These are phyloP conservation scores for Cephalotes varians DNA, from an alignment of 2,888 invertebrate species.

Conservation along the genomic window DNA sequence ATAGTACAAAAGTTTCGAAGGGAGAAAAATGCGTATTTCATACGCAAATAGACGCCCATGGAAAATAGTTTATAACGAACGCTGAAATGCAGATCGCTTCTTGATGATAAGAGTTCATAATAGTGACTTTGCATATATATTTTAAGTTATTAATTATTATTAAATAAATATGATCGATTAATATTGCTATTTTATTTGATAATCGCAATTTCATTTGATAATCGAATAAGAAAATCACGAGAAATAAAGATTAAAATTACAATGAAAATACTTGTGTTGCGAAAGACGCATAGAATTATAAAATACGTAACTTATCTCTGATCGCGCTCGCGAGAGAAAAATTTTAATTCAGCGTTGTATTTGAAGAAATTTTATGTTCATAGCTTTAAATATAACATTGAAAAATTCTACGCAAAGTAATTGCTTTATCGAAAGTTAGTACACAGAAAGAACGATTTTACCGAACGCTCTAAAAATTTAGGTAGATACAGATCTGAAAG, in stretches of 20 bases:
- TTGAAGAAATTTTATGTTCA: neutral
- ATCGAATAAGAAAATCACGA: neutral
- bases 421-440: conserved; percentile 15
- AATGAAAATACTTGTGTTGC: neutral
- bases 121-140: neutral
- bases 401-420: neutral
- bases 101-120: neutral
- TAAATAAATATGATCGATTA: neutral
- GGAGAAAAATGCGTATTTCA: neutral
- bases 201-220: neutral
- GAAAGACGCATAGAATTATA: neutral
- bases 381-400: neutral
- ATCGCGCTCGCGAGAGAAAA: neutral
- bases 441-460: no score
- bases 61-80: neutral
- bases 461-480: no score
- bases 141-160: neutral
- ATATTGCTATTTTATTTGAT: neutral
- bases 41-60: neutral
- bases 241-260: neutral
- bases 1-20: neutral
- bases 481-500: no score
- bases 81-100: neutral
- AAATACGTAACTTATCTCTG: conserved; percentile 10
- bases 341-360: conserved; percentile 9